Percentiles rank a stretch among this genome's conserved stretches.
Evolutionary conservation across 2,797 vertebrate genomes (phyloP).

Genomic region (Acridotheres tristis): DNA sequence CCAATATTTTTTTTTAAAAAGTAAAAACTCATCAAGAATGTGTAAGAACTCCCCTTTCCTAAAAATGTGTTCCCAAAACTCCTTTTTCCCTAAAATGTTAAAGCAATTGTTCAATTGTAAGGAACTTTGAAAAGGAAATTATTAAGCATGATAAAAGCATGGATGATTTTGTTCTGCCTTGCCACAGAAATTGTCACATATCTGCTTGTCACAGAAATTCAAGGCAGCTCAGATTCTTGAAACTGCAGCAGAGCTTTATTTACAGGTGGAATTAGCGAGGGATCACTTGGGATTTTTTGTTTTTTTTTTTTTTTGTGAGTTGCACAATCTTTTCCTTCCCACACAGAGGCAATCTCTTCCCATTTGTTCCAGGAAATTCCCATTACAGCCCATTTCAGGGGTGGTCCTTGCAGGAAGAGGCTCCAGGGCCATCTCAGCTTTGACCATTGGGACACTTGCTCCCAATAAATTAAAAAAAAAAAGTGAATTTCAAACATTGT

Average conservation of each 20-base stretch:
- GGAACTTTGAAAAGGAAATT: background rate
- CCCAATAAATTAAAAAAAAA: background rate
- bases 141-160: background rate
- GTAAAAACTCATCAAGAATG: too few species aligned
- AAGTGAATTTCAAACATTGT: background rate
- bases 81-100: background rate
- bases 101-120: background rate
- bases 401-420: background rate
- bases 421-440: background rate
- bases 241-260: background rate
- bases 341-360: background rate
- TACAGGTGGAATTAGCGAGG: background rate
- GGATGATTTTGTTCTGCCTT: background rate
- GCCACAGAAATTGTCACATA: too few species aligned
- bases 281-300: background rate
- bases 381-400: accelerated
- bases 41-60: background rate
- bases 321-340: background rate
- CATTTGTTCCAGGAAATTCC: background rate
- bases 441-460: background rate
- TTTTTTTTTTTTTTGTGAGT: background rate
- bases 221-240: background rate
- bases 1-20: background rate
- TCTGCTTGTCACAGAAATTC: background rate
- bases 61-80: background rate